phyloP scores from a whole-genome alignment of 2,113 vertebrate genomes.

The Neodon shergylaensis region DNA sequence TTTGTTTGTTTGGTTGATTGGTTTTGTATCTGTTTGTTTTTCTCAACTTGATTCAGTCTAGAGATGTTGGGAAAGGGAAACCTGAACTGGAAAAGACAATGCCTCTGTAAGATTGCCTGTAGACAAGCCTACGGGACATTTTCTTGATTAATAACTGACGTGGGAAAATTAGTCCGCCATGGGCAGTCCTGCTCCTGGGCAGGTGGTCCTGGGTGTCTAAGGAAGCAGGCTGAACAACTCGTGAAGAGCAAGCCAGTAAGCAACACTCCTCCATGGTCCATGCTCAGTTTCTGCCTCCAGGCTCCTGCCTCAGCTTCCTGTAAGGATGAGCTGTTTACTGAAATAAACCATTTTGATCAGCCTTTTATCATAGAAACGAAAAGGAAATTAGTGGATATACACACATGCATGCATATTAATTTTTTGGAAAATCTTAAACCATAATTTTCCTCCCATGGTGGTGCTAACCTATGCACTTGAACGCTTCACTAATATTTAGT shows the following conservation, averaged over 20 bases:
- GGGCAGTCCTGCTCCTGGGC: not conserved
- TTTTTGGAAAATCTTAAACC: not conserved
- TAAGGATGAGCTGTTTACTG: not conserved
- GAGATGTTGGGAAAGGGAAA: not conserved
- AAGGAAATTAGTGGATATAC: not conserved
- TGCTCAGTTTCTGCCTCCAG: not conserved
- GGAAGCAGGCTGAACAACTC: not conserved
- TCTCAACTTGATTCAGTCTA: not conserved
- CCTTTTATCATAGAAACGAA: not conserved
- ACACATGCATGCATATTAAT: not conserved
- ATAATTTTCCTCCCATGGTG: not conserved
- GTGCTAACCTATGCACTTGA: not conserved
- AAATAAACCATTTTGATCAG: not conserved
- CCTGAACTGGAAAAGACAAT: not conserved
- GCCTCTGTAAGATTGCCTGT: not conserved
- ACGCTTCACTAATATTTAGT: not conserved
- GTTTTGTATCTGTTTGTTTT: not conserved
- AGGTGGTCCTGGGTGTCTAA: not conserved
- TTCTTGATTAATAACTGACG: not conserved
- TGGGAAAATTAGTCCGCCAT: not conserved
- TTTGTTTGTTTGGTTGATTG: not conserved
- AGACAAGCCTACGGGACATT: not conserved
- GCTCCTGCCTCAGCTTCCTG: not conserved
- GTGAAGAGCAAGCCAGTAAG: not conserved
- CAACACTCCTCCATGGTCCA: not conserved